Base-by-base conservation (phyloP, 1,140 invertebrate species). In the Drosophila baimaii region DNA sequence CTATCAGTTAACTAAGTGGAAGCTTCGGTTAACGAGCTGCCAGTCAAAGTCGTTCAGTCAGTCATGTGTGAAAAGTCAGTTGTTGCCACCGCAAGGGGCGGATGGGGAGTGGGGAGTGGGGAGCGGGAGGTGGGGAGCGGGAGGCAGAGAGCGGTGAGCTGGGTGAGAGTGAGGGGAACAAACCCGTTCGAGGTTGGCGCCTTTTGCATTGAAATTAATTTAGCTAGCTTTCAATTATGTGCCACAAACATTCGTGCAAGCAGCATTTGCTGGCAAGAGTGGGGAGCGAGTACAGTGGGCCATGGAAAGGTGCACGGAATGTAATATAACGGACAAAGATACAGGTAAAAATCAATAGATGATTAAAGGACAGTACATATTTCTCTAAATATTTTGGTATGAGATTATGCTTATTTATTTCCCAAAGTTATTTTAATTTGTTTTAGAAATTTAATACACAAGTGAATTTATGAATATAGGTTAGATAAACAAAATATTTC, bases 201-300 rank as follows among this genome's bases (percentile, higher is more conserved):
- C 80, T 89, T 77, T 78, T 83, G 66, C 85, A 89, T 89, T 89
- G 80, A 89, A 89, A 89, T 89, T 89, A 89, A 89, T 89, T 89
- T 89, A 78, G 84, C 81, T 89, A 90, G 84, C 84, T 89, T 89
- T 89, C 84, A 89, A 89, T 88, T 88, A 88, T 88, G 85, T 88
- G 84, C 84, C 84, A 88, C 84, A 88, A 88, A 89, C 84, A 88
- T 89, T 89, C 84, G 83, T 80, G 79, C 80, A 65, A 33, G 61
- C 59, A 46, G 27, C 46, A 51, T 33, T 65, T 25, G 44, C 64
- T n/a, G 61, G 19, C 29, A 21, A 49, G 21, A 43, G 70, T 84
- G 65, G 81, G 65, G 49, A 47, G 31, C 25, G 2, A 25, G 9
- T 15, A 70, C 51, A 57, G 68, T 37, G 43, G 7, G 31, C 4